Base-by-base conservation (phyloP, 2,888 invertebrate species). In the Melitaea athalia region DNA sequence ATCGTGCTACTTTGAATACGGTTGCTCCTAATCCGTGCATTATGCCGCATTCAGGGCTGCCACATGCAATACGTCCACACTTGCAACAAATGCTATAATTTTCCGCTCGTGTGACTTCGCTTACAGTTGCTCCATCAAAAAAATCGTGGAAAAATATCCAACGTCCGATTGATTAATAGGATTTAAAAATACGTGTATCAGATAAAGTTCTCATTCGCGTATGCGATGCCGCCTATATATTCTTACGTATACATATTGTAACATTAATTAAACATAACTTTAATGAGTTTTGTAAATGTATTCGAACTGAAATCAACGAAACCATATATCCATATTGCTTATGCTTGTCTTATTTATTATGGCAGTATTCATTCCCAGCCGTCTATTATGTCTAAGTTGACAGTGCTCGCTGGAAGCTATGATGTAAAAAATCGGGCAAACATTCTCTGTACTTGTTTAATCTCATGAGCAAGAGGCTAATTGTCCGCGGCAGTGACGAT, bases 391-490 rank as follows among this genome's bases (percentile, higher is more conserved):
- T 75, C 72, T 72, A 76, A 79, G 77, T 75, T 77, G 80, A 82
- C 79, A 78, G 79, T 77, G 74, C 73, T 63, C 73, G 75, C 78
- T 77, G 77, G 76, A 76, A 77, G 79, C 80, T 75, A 79, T 76
- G 74, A 75, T 76, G 64, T 69, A 70, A 64, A 78, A 86, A 87
- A 85, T 76, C 79, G 77, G 74, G 78, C 81, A 84, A 87, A 85
- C 82, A 84, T 75, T 77, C 79, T 80, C 79, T 81, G 79, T 83
- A 81, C 86, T 89, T 87, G 85, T 89, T 88, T 90, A 91, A 90
- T 89, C 89, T 89, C 89, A 89, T 89, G 90, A 91, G 87, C 88
- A 85, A 85, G 87, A 89, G 85, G 87, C 90, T 92, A 91, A 92
- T 92, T 92, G 91, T 91, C 85, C 88, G 78, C 79, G 79, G 89